Evolutionary conservation across 2,113 vertebrate genomes (phyloP).

Genomic region (Peromyscus maniculatus): DNA sequence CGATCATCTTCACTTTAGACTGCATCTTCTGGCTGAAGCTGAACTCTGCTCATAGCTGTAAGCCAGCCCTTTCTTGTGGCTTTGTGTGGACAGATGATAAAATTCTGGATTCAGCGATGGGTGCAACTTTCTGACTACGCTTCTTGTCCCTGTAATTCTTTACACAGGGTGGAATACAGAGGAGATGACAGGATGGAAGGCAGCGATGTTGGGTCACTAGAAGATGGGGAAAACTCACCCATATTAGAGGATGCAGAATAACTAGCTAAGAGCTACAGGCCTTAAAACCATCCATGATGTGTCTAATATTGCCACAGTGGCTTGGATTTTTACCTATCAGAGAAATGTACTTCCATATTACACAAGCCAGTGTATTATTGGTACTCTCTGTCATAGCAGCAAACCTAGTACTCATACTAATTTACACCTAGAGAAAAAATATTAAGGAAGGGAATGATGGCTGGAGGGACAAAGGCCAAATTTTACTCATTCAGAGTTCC

Average conservation of each 20-base stretch:
- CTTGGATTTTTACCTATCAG: background rate
- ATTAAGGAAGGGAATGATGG: fast-evolving
- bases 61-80: too few species aligned
- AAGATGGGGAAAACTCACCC: background rate
- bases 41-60: background rate
- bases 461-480: background rate
- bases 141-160: background rate
- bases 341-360: background rate
- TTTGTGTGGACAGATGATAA: background rate
- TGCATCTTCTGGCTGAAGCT: background rate
- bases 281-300: background rate
- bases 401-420: background rate
- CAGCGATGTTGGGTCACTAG: background rate
- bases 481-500: background rate
- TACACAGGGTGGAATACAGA: background rate
- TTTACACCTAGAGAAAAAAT: background rate
- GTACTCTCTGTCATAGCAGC: background rate
- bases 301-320: too few species aligned
- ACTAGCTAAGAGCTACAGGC: background rate
- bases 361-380: background rate
- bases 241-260: background rate
- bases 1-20: background rate
- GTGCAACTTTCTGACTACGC: background rate
- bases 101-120: background rate
- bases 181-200: background rate